A percentile compares a stretch with the other conserved stretches of the same genome.
Conservation (phyloP, 2,113 vertebrate genomes). For the Rostratula benghalensis region DNA sequence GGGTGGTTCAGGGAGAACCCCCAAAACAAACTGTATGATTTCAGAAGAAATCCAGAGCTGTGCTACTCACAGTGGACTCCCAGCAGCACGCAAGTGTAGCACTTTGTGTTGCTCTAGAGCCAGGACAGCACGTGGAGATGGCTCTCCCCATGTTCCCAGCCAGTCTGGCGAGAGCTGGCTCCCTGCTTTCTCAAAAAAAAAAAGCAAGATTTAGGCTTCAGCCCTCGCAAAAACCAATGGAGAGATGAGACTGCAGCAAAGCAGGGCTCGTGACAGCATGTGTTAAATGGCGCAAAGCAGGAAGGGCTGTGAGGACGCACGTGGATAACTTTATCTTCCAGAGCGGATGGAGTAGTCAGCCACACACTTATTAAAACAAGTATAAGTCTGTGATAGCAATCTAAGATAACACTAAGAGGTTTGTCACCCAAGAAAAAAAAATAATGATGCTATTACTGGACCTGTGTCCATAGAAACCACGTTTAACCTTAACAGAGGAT, state of each 20-base stretch:
- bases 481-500: constrained; percentile 3
- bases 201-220: neutral
- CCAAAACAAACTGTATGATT: neutral
- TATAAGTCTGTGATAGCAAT: constrained; percentile 33
- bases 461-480: constrained; percentile 25
- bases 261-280: neutral
- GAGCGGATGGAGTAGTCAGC: neutral
- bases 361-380: constrained; percentile 41
- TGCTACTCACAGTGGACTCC: neutral
- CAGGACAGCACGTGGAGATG: accelerated
- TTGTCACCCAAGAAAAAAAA: constrained; percentile 6
- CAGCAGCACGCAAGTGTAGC: neutral
- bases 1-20: too few species aligned
- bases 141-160: neutral
- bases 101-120: neutral
- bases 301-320: neutral
- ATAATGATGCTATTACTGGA: neutral
- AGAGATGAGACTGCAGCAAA: neutral
- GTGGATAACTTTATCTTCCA: neutral
- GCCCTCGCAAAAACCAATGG: neutral
- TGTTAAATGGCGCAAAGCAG: neutral
- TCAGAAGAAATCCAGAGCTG: neutral
- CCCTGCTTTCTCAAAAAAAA: neutral
- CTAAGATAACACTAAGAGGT: constrained; percentile 33
- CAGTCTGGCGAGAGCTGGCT: neutral